Base-by-base conservation (phyloP, 1,140 invertebrate species). In the Apis laboriosa region DNA sequence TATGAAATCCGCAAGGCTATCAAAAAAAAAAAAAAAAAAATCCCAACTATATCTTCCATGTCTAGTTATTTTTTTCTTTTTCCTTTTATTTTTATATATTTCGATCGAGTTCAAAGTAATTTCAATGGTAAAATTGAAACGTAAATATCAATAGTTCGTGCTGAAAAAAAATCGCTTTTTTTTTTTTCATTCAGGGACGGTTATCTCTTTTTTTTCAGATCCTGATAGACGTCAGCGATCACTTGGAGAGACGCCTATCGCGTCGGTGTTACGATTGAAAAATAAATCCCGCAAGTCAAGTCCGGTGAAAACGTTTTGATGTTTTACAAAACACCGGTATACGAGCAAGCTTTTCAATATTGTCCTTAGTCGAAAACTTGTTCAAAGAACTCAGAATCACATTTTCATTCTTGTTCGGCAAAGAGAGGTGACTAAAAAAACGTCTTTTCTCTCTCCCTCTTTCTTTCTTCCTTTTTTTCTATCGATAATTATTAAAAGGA, bases 141-240 rank as follows among this genome's bases (percentile, higher is more conserved):
- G 49, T 24, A 76, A 76, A 76, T 53, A 53, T 64, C n/a, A 24
- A 76, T 55, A 63, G 28, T 24, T 49, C 43, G 60, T 28, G 73
- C 24, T 24, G 49, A 21, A 55, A 56, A 68, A 43, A 43, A 43
- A 43, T 43, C 34, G 34, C 34, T 43, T 43, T 58, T 43, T n/a
- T n/a, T 74, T 78, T 68, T 71, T 71, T 61, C 64, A n/a, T 34
- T 28, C 55, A 43, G 34, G 21, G 43, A 15, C 8, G 13, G 76
- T 68, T 78, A 67, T 77, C 63, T 61, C n/a, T 79, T 70, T 79
- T 60, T 60, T 71, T 71, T 60, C 55, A 28, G 56, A 51, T 21
- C 21, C 55, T 71, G 67, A 60, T 70, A 71, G 19, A 71, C n/a
- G 67, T 61, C 55, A 71, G n/a, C 43, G 64, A 78, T 60, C 55